Conservation (phyloP, 2,113 vertebrate genomes). For the Ptilonorhynchus violaceus region DNA sequence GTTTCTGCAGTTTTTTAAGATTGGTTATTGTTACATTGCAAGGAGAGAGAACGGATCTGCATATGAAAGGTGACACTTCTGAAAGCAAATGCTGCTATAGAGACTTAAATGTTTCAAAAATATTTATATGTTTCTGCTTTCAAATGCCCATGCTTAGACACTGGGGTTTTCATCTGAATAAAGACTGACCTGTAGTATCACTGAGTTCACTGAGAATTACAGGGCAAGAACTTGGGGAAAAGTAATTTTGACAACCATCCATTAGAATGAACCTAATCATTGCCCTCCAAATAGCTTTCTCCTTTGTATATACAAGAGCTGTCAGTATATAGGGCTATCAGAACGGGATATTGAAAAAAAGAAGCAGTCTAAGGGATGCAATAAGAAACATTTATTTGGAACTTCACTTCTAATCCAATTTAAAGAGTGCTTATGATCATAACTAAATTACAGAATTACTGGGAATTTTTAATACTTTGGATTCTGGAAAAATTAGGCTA, state of each 20-base stretch:
- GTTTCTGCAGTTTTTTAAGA: neutral
- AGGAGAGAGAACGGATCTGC: neutral
- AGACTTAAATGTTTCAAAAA: neutral
- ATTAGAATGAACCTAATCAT: slow-evolving; percentile 3
- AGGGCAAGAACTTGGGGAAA: neutral
- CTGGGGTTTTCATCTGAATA: neutral
- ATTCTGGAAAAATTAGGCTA: neutral
- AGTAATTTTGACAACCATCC: neutral
- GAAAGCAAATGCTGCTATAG: neutral
- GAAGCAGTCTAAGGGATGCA: neutral
- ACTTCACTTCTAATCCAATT: neutral
- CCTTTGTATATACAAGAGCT: neutral
- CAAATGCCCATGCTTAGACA: neutral
- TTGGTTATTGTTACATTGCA: neutral
- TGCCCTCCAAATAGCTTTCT: neutral
- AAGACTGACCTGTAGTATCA: neutral
- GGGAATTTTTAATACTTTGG: neutral
- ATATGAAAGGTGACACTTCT: neutral
- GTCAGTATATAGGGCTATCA: neutral
- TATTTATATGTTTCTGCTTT: neutral
- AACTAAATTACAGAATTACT: neutral
- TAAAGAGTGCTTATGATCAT: neutral
- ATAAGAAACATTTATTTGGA: neutral
- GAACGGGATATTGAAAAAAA: neutral
- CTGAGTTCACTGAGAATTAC: neutral